A percentile compares a stretch with the other conserved stretches of the same genome.
Evolutionary conservation across 2,797 vertebrate species (phyloP).

Genomic region (Helarctos malayanus): DNA sequence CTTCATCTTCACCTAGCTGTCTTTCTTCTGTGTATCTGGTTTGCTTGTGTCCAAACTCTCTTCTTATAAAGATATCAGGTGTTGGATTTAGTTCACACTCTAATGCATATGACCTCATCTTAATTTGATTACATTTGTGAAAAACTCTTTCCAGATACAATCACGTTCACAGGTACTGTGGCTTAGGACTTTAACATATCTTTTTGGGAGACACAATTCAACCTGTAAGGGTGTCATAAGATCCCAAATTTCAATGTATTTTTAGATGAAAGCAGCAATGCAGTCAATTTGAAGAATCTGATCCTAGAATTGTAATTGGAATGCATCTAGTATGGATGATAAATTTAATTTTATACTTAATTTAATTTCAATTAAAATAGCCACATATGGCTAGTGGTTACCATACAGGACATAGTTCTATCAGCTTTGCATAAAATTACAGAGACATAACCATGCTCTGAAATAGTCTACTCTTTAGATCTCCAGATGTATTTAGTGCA

Average conservation of each 20-base stretch:
- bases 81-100: background rate
- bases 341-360: background rate
- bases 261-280: background rate
- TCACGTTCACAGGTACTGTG: background rate
- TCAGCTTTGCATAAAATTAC: background rate
- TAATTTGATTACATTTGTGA: background rate
- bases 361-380: slow-evolving; percentile 1
- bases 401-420: background rate
- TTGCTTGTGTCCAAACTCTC: background rate
- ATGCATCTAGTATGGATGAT: background rate
- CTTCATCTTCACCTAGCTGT: background rate
- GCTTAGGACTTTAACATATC: background rate
- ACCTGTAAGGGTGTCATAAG: background rate
- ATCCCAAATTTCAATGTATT: background rate
- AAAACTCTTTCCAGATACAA: background rate
- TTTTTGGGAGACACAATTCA: background rate
- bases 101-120: background rate
- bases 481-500: background rate
- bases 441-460: background rate
- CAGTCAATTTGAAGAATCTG: background rate
- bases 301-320: background rate
- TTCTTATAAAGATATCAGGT: background rate
- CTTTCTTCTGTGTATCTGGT: background rate
- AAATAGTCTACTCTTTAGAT: background rate
- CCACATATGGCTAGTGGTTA: background rate